Percentiles rank a stretch among this genome's conserved stretches.
Conservation (phyloP, 2,888 invertebrate genomes). For the Trissoscelio sp. region DNA sequence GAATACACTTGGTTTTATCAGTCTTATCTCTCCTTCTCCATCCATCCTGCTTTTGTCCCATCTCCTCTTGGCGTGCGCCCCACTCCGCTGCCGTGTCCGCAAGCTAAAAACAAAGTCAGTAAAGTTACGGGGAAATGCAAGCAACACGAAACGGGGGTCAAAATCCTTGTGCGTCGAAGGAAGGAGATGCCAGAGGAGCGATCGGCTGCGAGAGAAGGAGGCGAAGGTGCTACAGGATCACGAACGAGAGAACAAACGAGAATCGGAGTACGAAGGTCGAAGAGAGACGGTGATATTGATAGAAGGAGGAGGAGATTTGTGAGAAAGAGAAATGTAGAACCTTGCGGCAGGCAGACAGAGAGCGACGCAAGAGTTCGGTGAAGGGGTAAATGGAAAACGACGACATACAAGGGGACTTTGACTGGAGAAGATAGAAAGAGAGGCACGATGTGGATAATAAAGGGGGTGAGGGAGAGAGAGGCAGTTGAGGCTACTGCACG, state of each 20-base stretch:
- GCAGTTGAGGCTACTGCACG: constrained; percentile 81
- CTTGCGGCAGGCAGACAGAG: constrained; percentile 41
- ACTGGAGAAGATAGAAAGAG: constrained; percentile 63
- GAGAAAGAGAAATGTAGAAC: constrained; percentile 44
- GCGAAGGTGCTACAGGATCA: constrained; percentile 65
- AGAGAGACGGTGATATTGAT: constrained; percentile 52
- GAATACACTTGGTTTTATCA: constrained; percentile 76
- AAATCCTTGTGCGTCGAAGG: constrained; percentile 82
- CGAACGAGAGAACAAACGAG: constrained; percentile 38
- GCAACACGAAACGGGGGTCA: constrained; percentile 83
- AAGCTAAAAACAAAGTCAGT: constrained; percentile 82
- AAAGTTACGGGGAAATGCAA: constrained; percentile 81
- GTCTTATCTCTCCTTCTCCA: constrained; percentile 76
- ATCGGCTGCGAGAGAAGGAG: constrained; percentile 62
- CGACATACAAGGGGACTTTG: constrained; percentile 70
- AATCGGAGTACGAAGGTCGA: constrained; percentile 14
- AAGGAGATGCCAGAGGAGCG: constrained; percentile 70
- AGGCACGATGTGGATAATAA: constrained; percentile 64
- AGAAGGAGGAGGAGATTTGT: constrained; percentile 58
- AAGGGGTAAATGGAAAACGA: constrained; percentile 69
- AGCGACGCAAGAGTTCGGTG: constrained; percentile 67
- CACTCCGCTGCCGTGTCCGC: constrained; percentile 67
- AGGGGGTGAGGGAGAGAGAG: constrained; percentile 70
- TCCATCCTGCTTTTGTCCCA: constrained; percentile 66
- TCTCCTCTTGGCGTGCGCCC: constrained; percentile 65